phyloP scores from a whole-genome alignment of 2,888 invertebrate species.

The Rhingia rostrata region DNA sequence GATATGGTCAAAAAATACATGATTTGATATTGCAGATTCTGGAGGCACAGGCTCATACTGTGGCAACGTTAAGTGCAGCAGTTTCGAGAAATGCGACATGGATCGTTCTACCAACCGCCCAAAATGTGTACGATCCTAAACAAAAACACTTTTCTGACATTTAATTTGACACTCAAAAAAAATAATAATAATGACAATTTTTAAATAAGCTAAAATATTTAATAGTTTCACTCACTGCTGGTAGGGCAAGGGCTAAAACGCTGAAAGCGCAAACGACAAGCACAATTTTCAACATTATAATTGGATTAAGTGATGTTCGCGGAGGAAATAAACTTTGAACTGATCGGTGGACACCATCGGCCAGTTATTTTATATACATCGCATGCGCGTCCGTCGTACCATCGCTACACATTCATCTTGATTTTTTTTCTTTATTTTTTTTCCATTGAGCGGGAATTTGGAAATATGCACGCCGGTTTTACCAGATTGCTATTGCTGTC shows the following conservation, averaged over 20 bases:
- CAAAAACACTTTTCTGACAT: conserved; percentile 2
- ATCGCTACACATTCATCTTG: conserved; percentile 50
- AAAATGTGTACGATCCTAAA: conserved; percentile 86
- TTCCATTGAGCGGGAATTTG: conserved; percentile 52
- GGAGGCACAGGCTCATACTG: conserved; percentile 85
- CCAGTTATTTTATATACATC: conserved; percentile 68
- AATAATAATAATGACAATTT: conserved; percentile 9
- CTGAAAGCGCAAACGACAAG: conserved; percentile 80
- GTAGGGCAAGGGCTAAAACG: conserved; percentile 78
- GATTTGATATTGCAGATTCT: conserved; percentile 31
- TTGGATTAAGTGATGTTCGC: conserved; percentile 76
- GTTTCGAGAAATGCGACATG: conserved; percentile 87
- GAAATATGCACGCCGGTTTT: conserved; percentile 71
- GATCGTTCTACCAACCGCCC: conserved; percentile 87
- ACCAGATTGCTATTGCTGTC: conserved; percentile 66
- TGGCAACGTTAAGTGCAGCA: conserved; percentile 87
- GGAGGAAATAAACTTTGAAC: conserved; percentile 80
- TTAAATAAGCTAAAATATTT: conserved; percentile 33
- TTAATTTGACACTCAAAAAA: conserved; percentile 40
- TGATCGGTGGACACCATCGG: conserved; percentile 75
- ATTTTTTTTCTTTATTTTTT: conserved; percentile 15
- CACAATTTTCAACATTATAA: conserved; percentile 80
- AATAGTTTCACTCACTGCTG: conserved; percentile 80
- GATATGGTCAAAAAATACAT: not conserved
- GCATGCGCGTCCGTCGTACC: not conserved